phyloP scores from a whole-genome alignment of 2,113 vertebrate species.

The Myiopsitta monachus region DNA sequence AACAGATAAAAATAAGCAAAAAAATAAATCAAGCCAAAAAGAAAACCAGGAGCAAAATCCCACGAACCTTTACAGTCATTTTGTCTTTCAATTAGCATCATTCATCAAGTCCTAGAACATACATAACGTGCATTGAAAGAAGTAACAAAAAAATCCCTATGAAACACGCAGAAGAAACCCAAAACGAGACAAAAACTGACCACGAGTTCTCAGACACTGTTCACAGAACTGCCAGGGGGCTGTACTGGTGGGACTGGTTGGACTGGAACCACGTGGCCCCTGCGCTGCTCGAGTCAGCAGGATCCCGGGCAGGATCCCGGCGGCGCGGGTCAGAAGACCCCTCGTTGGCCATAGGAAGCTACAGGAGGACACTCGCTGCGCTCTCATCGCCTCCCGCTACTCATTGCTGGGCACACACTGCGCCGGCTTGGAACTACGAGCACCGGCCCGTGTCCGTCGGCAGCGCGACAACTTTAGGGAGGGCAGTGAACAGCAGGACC shows the following conservation, averaged over 20 bases:
- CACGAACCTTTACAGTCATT: slow-evolving; percentile 72
- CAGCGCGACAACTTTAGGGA: slow-evolving; percentile 39
- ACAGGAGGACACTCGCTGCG: slow-evolving; percentile 54
- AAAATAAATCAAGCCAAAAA: background rate
- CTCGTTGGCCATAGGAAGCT: slow-evolving; percentile 8
- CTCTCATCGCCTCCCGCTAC: slow-evolving; percentile 67
- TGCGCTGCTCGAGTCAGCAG: slow-evolving; percentile 42
- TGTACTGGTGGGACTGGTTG: slow-evolving; percentile 51
- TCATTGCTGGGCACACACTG: slow-evolving; percentile 62
- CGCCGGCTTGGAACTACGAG: slow-evolving; percentile 49
- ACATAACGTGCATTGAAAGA: slow-evolving; percentile 46
- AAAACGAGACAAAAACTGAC: slow-evolving; percentile 62
- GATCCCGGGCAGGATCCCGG: slow-evolving; percentile 70
- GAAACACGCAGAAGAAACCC: slow-evolving; percentile 7
- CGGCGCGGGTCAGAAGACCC: slow-evolving; percentile 49
- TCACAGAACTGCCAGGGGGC: slow-evolving; percentile 66
- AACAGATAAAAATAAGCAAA: background rate
- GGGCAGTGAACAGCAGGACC: slow-evolving; percentile 67
- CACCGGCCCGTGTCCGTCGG: background rate
- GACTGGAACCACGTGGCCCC: slow-evolving; percentile 48
- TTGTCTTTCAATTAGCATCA: slow-evolving; percentile 67
- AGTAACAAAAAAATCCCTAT: background rate
- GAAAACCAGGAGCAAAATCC: slow-evolving; percentile 36
- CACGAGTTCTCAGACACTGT: slow-evolving; percentile 64
- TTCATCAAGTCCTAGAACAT: slow-evolving; percentile 72